Evolutionary conservation across 1,140 invertebrate species (phyloP).

Genomic region (Drosophila pseudoananassae): DNA sequence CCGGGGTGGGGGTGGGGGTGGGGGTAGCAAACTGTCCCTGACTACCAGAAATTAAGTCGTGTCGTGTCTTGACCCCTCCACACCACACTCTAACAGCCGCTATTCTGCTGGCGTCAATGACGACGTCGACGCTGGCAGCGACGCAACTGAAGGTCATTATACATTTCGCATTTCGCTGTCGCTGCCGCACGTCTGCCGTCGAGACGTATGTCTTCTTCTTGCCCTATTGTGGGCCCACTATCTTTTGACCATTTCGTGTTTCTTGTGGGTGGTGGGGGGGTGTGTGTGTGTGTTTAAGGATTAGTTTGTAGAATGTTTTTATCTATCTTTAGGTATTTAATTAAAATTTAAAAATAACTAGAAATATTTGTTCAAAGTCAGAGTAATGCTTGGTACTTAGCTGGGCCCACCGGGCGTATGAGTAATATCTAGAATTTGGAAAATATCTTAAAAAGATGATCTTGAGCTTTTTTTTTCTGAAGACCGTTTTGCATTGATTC

Average conservation of each 20-base stretch:
- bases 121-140: slow-evolving; percentile 30
- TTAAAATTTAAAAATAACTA: too few relatives aligned
- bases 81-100: slow-evolving; percentile 2
- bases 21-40: slow-evolving; percentile 23
- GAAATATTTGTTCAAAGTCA: too few relatives aligned
- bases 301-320: too few relatives aligned
- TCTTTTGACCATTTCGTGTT: slow-evolving; percentile 2
- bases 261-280: neutral
- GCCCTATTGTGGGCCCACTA: neutral
- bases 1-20: neutral
- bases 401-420: neutral
- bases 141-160: slow-evolving; percentile 81
- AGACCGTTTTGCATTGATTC: slow-evolving; percentile 28
- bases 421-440: neutral
- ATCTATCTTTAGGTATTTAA: too few relatives aligned
- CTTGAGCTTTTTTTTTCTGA: neutral
- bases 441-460: neutral
- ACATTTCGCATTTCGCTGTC: slow-evolving; percentile 45
- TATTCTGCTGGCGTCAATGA: slow-evolving; percentile 18
- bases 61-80: slow-evolving; percentile 58
- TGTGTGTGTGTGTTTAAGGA: too few relatives aligned
- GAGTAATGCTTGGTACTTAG: neutral
- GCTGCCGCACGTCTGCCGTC: neutral
- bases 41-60: slow-evolving; percentile 69
- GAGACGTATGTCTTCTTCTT: slow-evolving; percentile 1